A percentile compares a stretch with the other conserved stretches of the same genome.
These are phyloP conservation scores for Pogonocichla stellata DNA, from an alignment of 2,113 vertebrate genomes.

Conservation along the genomic window DNA sequence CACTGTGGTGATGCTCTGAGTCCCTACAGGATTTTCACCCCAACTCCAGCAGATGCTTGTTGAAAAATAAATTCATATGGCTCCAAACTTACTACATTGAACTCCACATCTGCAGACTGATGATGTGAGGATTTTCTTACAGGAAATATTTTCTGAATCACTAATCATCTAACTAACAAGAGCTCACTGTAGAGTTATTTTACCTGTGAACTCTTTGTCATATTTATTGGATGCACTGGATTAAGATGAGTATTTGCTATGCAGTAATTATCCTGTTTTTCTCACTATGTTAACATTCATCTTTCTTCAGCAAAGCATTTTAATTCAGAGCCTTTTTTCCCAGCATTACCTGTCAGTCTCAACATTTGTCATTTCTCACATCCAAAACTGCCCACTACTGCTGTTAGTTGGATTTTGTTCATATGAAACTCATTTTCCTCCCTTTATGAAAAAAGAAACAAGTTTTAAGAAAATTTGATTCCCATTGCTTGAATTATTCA, in stretches of 20 bases:
- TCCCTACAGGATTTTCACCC: neutral
- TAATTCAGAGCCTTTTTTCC: neutral
- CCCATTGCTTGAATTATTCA: conserved; percentile 36
- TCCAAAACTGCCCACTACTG: neutral
- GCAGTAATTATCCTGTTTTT: neutral
- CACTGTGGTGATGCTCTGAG: rapidly evolving
- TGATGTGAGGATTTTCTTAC: neutral
- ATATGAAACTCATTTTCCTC: neutral
- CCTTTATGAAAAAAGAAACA: neutral
- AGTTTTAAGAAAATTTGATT: neutral
- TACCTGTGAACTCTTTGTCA: neutral
- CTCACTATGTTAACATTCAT: neutral
- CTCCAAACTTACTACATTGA: neutral
- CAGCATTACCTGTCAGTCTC: neutral
- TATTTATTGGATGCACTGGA: neutral
- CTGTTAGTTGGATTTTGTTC: neutral
- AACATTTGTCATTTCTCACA: neutral
- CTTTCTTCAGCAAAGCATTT: neutral
- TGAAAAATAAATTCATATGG: neutral
- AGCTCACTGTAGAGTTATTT: neutral
- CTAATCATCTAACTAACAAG: neutral
- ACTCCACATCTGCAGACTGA: neutral
- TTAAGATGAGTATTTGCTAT: neutral
- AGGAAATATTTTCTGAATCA: neutral
- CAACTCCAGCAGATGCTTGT: neutral